These are phyloP conservation scores for Zootermopsis nevadensis DNA, from an alignment of 2,888 invertebrate species.

Conservation along the genomic window DNA sequence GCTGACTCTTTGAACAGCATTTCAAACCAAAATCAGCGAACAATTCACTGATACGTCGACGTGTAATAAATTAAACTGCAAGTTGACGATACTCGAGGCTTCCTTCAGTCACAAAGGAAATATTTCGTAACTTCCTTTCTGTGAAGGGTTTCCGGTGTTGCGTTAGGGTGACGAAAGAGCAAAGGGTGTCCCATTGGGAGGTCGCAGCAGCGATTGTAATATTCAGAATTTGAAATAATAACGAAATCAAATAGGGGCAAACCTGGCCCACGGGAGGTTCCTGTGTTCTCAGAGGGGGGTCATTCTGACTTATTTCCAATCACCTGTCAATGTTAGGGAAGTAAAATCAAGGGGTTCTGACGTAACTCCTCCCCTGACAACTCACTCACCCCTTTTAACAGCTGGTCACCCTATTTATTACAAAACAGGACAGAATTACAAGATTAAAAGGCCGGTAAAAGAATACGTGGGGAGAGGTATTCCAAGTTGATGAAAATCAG, in stretches of 20 bases:
- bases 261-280: neutral
- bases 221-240: slow-evolving; percentile 5
- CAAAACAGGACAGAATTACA: neutral
- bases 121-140: slow-evolving; percentile 12
- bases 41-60: too few relatives aligned
- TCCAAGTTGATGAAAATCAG: slow-evolving; percentile 27
- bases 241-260: neutral
- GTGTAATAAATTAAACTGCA: too few relatives aligned
- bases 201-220: neutral
- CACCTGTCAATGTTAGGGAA: slow-evolving; percentile 26
- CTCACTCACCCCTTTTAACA: slow-evolving; percentile 31
- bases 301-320: slow-evolving; percentile 4
- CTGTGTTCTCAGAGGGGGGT: neutral
- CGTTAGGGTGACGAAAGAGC: neutral
- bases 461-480: neutral
- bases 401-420: slow-evolving; percentile 16
- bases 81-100: too few relatives aligned
- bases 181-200: slow-evolving; percentile 7
- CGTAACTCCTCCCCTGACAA: slow-evolving; percentile 16
- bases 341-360: slow-evolving; percentile 1
- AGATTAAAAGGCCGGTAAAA: neutral
- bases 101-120: neutral
- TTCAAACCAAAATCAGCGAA: too few relatives aligned
- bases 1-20: too few relatives aligned
- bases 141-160: slow-evolving; percentile 13